These are phyloP conservation scores for Megaceryle torquata DNA, from an alignment of 2,113 vertebrate species.

Conservation along the genomic window DNA sequence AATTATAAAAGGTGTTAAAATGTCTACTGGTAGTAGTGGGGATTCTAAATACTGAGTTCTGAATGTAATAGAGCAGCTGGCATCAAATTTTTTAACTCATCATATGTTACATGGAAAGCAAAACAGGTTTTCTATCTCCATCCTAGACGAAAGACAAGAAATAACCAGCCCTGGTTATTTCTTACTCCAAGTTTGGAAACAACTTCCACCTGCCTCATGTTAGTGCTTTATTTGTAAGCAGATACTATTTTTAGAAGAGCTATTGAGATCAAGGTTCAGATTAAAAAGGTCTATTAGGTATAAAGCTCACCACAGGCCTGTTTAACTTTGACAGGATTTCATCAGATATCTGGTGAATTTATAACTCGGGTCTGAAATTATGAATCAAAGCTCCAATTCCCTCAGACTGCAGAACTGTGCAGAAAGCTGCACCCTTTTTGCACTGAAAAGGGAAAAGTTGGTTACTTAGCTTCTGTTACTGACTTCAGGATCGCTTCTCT, in stretches of 20 bases:
- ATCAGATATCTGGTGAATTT: background rate
- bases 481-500: background rate
- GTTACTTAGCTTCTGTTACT: accelerated
- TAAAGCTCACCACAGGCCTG: background rate
- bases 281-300: background rate
- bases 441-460: background rate
- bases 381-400: background rate
- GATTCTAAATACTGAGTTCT: background rate
- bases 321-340: background rate
- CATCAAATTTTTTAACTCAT: background rate
- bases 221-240: background rate
- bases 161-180: background rate
- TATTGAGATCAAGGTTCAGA: background rate
- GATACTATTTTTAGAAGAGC: background rate
- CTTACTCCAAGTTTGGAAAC: too few species aligned
- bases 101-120: too few species aligned
- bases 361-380: background rate
- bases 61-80: background rate
- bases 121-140: too few species aligned
- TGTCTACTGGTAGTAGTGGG: background rate
- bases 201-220: background rate
- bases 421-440: background rate
- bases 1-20: background rate
- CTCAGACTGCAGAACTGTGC: background rate
- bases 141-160: background rate